phyloP scores from a whole-genome alignment of 2,797 vertebrate genomes.

The Antrozous pallidus region DNA sequence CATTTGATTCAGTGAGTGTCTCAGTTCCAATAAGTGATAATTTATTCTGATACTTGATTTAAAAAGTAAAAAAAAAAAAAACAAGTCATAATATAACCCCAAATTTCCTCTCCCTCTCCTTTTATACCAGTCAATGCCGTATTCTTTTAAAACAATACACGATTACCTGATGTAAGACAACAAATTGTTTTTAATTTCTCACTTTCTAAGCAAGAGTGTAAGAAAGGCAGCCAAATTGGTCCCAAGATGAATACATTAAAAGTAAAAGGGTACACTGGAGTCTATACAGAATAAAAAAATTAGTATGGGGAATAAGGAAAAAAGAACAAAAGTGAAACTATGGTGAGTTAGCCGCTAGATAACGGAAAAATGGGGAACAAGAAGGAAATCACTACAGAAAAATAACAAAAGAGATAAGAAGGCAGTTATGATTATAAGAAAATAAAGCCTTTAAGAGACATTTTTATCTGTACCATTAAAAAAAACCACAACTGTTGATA shows the following conservation, averaged over 20 bases:
- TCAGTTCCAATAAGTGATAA: slow-evolving; percentile 63
- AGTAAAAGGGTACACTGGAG: background rate
- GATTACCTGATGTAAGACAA: background rate
- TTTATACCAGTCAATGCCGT: background rate
- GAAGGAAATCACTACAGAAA: background rate
- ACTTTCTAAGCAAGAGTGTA: background rate
- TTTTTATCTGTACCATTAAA: background rate
- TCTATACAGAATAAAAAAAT: background rate
- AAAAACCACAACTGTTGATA: background rate
- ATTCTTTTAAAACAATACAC: slow-evolving; percentile 17
- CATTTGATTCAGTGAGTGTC: slow-evolving; percentile 52
- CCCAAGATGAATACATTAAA: background rate
- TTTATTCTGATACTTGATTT: slow-evolving; percentile 77
- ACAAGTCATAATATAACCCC: slow-evolving; percentile 45
- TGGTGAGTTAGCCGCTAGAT: slow-evolving; percentile 17
- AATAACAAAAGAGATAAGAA: background rate
- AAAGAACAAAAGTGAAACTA: background rate
- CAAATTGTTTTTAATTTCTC: background rate
- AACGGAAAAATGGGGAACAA: background rate
- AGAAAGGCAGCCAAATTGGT: slow-evolving; percentile 6
- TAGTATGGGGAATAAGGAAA: background rate
- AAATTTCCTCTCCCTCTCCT: background rate
- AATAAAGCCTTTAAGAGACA: slow-evolving; percentile 10
- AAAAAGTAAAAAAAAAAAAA: slow-evolving; percentile 74
- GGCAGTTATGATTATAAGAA: background rate